These are phyloP conservation scores for Dromococcyx pavoninus DNA, from an alignment of 2,797 vertebrate genomes.

Conservation along the genomic window DNA sequence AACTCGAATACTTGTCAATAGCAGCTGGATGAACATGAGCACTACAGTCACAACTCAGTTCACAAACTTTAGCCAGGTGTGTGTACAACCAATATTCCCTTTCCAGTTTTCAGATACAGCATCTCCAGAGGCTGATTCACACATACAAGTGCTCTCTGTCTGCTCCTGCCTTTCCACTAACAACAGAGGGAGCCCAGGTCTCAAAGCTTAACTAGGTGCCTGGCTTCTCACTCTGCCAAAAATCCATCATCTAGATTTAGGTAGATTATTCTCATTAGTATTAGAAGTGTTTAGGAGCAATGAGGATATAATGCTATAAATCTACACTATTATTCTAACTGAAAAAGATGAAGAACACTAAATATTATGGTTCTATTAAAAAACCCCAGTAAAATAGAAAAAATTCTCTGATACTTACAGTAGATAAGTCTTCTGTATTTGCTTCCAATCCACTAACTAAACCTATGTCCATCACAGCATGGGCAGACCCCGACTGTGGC, in stretches of 20 bases:
- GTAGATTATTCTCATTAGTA: neutral
- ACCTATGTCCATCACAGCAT: constrained; percentile 89
- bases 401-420: constrained; percentile 63
- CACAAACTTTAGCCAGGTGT: neutral
- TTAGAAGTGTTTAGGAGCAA: neutral
- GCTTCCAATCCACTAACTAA: constrained; percentile 85
- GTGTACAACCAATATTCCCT: neutral
- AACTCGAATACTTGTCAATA: neutral
- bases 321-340: neutral
- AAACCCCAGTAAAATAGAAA: neutral
- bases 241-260: neutral
- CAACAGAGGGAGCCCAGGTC: neutral
- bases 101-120: neutral
- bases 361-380: neutral
- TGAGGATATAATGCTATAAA: neutral
- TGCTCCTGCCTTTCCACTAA: neutral
- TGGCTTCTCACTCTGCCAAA: neutral
- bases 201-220: neutral
- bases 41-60: neutral
- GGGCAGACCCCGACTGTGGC: constrained; percentile 74
- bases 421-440: constrained; percentile 81
- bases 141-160: too few species aligned
- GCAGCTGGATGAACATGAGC: neutral
- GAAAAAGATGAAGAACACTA: neutral
- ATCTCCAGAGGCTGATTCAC: neutral